Percentiles rank a stretch among this genome's conserved stretches.
These are phyloP conservation scores for Formica aserva DNA, from an alignment of 2,888 invertebrate species.

Conservation along the genomic window DNA sequence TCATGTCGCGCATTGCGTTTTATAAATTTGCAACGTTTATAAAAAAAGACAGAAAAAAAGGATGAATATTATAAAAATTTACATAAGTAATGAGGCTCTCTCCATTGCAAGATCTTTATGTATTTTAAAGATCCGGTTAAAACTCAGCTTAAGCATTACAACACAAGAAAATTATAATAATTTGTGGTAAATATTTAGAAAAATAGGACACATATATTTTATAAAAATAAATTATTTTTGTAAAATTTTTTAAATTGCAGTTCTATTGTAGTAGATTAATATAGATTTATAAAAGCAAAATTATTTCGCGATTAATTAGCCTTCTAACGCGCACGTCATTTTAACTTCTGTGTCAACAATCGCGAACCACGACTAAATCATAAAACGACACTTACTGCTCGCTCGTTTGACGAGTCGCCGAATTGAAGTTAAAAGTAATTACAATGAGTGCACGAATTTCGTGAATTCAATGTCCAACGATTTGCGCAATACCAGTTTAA, in stretches of 20 bases:
- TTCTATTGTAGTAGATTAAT: background rate
- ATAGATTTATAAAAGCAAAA: background rate
- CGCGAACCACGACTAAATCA: background rate
- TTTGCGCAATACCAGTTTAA: slow-evolving; percentile 25
- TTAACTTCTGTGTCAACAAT: background rate
- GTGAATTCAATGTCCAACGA: slow-evolving; percentile 30
- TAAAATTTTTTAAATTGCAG: background rate
- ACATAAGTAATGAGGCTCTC: background rate
- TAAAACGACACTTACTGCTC: slow-evolving; percentile 19
- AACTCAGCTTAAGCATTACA: background rate
- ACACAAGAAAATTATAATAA: background rate
- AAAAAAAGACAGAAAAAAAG: background rate
- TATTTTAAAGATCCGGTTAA: background rate
- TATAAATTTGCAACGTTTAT: background rate
- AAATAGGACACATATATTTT: background rate
- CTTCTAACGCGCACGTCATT: slow-evolving; percentile 1
- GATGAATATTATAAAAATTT: background rate
- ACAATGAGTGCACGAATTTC: slow-evolving; percentile 10
- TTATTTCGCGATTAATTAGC: slow-evolving; percentile 9
- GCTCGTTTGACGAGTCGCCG: slow-evolving; percentile 28
- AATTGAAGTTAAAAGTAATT: slow-evolving; percentile 35
- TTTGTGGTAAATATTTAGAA: too few species aligned
- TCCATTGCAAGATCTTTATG: background rate
- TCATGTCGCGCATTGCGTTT: background rate
- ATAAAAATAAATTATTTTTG: background rate